Evolutionary conservation across 2,888 invertebrate species (phyloP), one percentile per base, ranked within the genome.

Genomic region (Eledona agricola): DNA sequence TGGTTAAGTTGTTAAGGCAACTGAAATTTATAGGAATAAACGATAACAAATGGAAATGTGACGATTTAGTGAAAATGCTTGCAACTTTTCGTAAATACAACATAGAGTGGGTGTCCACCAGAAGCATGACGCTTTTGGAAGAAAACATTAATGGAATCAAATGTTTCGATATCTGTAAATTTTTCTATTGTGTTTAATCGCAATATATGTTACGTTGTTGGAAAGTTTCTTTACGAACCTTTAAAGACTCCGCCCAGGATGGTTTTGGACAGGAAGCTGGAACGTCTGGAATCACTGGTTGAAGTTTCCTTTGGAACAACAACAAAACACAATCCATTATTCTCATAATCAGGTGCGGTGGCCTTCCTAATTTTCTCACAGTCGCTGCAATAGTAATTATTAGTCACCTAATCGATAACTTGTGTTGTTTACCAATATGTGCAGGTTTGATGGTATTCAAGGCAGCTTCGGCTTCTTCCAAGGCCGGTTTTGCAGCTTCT

Each of bases 251-350:
- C 3, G 89, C 86, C 97, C 97, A 97, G 0, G 96, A 96, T 1
- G 97, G 96, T 70, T 95, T 96, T 0, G 93, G 89, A 71, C 93
- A 93, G 1, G 88, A 85, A 1, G 88, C 85, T 16, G 91, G 84
- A 0, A 86, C 83, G 72, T 97, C 97, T 2, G 87, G 81, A 63
- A 88, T 85, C 2, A 91, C 84, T 0, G 91, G 84, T 72, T 95
- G 93, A 29, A 96, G 72, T 75, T 88, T 89, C 56, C 93, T 83
- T 79, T 96, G 95, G 72, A 97, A 97, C 12, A 97, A 78, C 64
- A 97, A 89, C 63, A 96, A 73, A 0, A 96, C 96, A 72, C 93
- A 94, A 75, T 97, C 97, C 97, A 97, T 97, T 63, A 97, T 97
- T 57, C 96, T 83, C 96, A 97, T 92, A 69, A 97, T 97, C 4